phyloP scores from a whole-genome alignment of 2,888 invertebrate genomes.

The Asteroscopus sphinx region DNA sequence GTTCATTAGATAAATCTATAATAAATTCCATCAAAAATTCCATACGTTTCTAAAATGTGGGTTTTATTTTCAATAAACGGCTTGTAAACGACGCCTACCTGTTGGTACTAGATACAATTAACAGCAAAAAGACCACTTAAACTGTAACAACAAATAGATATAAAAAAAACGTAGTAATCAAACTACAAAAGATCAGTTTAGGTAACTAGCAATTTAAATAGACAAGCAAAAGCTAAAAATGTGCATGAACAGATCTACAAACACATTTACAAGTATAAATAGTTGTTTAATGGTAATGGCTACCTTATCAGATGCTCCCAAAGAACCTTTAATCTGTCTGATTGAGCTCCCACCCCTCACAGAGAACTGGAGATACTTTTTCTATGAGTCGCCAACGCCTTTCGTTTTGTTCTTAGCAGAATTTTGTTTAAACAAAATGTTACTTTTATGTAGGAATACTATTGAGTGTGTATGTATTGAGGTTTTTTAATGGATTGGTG shows the following conservation, averaged over 20 bases:
- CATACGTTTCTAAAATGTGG: too few species aligned
- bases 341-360: conserved; percentile 68
- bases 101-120: too few species aligned
- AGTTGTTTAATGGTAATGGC: conserved; percentile 48
- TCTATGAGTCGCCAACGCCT: conserved; percentile 51
- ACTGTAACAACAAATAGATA: too few species aligned
- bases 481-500: not conserved
- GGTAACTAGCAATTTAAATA: not conserved
- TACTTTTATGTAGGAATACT: conserved; percentile 29
- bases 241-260: conserved; percentile 8
- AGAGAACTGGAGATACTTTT: conserved; percentile 24
- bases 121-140: too few species aligned
- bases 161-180: too few species aligned
- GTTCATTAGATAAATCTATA: too few species aligned
- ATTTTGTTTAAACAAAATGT: conserved; percentile 43
- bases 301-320: conserved; percentile 62
- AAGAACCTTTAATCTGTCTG: conserved; percentile 76
- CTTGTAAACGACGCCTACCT: too few species aligned
- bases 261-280: conserved; percentile 43
- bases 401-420: conserved; percentile 54
- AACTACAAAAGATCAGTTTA: too few species aligned
- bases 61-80: too few species aligned
- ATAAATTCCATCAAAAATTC: too few species aligned
- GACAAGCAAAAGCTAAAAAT: not conserved
- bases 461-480: conserved; percentile 21